phyloP scores from a whole-genome alignment of 1,140 invertebrate genomes.

The Trichonephila inaurata region DNA sequence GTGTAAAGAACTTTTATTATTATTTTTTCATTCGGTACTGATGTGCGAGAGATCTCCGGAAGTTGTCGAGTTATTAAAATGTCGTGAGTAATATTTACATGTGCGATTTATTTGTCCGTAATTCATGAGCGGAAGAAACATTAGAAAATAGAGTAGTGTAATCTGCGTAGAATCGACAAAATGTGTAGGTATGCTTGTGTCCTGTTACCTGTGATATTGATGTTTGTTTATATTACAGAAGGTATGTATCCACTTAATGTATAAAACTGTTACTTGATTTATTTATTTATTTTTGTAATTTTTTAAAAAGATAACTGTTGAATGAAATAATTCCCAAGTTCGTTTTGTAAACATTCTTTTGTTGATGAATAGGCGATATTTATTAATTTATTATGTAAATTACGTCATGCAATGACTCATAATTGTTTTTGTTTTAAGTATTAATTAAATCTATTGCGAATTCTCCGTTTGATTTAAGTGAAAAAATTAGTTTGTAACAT shows the following conservation, averaged over 20 bases:
- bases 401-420: no score
- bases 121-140: constrained; percentile 41
- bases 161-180: constrained; percentile 47
- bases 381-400: no score
- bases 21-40: constrained; percentile 20
- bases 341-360: no score
- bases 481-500: no score
- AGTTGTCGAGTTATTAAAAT: neutral
- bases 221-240: constrained; percentile 70
- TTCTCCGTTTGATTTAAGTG: no score
- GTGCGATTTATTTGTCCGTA: neutral
- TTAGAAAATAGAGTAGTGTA: neutral
- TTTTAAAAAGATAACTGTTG: no score
- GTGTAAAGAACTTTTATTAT: constrained; percentile 8
- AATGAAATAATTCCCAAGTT: no score
- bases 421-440: no score
- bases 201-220: constrained; percentile 74
- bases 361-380: no score
- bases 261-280: no score
- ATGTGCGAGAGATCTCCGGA: neutral
- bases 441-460: no score
- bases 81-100: constrained; percentile 33
- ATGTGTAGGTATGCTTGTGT: constrained; percentile 74
- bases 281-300: no score
- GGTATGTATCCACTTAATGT: constrained; percentile 26